phyloP scores from a whole-genome alignment of 2,113 vertebrate genomes.

The Psophia crepitans region DNA sequence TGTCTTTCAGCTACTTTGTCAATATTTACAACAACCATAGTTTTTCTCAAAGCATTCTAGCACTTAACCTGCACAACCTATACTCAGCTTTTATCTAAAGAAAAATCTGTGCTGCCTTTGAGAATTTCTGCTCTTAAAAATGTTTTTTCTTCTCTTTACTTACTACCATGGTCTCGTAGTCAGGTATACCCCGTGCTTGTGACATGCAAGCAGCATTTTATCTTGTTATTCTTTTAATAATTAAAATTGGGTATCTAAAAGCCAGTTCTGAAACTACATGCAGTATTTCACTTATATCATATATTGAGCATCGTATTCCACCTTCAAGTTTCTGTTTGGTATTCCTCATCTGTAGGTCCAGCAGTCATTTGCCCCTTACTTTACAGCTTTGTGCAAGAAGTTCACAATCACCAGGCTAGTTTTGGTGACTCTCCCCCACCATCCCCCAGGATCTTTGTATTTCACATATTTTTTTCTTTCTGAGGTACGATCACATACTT shows the following conservation, averaged over 20 bases:
- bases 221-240: background rate
- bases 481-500: background rate
- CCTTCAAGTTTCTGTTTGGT: background rate
- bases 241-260: background rate
- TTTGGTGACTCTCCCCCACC: background rate
- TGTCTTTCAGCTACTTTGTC: conserved; percentile 22
- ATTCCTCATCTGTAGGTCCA: background rate
- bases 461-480: background rate
- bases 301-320: background rate
- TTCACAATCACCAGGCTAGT: background rate
- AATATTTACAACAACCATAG: background rate
- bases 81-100: background rate
- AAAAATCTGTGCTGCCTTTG: background rate
- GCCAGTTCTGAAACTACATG: background rate
- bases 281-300: background rate
- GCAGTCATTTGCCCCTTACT: background rate
- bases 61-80: background rate
- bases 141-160: background rate
- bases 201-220: background rate
- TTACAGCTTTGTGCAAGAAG: background rate
- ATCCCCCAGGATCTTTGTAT: background rate
- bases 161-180: background rate
- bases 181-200: background rate
- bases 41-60: background rate
- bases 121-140: background rate